Conservation (phyloP, 2,888 invertebrate genomes). For the Drosophila flavopinicola region DNA sequence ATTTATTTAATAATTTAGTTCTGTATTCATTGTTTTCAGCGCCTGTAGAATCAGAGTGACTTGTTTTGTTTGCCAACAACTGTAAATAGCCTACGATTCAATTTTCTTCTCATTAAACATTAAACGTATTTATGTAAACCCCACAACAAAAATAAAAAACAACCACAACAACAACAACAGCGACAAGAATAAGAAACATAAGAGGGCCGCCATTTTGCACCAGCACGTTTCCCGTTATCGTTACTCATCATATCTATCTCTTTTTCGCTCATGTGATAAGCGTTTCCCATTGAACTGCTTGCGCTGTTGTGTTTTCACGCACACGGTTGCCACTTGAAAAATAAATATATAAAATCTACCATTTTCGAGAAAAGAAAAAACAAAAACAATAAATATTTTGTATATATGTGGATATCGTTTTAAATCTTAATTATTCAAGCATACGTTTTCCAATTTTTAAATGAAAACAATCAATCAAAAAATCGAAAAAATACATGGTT, state of each 20-base stretch:
- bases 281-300: conserved; percentile 57
- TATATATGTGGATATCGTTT: no score
- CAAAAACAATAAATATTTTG: no score
- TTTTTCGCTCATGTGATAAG: conserved; percentile 75
- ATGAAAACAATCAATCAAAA: no score
- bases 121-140: conserved; percentile 73
- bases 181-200: conserved; percentile 22
- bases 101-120: conserved; percentile 73
- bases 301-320: conserved; percentile 47
- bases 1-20: no score
- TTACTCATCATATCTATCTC: conserved; percentile 32
- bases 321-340: neutral
- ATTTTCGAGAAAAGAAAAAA: no score
- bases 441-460: no score
- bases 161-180: conserved; percentile 14
- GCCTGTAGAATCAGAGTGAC: conserved; percentile 23
- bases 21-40: neutral
- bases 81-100: conserved; percentile 75
- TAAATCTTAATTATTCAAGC: no score
- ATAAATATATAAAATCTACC: no score
- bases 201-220: conserved; percentile 43
- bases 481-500: no score
- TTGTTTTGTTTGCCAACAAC: conserved; percentile 61
- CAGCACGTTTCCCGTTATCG: conserved; percentile 29
- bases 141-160: no score